Evolutionary conservation across 2,888 invertebrate species (phyloP), one percentile per base, ranked within the genome.

Genomic region (Heliconius charithonia): DNA sequence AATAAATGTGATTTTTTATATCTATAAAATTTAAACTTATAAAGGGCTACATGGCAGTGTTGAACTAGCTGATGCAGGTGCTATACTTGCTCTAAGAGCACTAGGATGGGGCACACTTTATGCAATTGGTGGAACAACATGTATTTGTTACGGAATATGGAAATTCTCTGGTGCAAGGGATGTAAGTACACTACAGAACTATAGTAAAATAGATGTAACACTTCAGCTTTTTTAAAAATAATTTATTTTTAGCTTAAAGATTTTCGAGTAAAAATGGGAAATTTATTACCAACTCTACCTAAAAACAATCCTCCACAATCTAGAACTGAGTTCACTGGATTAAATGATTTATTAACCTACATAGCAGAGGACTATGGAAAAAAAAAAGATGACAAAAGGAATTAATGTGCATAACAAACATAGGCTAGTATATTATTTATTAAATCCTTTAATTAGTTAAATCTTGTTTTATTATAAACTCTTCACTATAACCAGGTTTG

Each of bases 401-500:
- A 78, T 41, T 81, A 66, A 77, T 56, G 59, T 45, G 22, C 6
- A 27, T 45, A 10, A 37, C 29, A 65, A 41, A 67, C 2, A 67
- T 72, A 77, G 62, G 51, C 71, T 79, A 65, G 69, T 76, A 65
- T 19, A 22, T 45, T 62, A 77, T 79, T 81, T 79, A 80, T 80
- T 79, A 79, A 78, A 80, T 59, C 37, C 37, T 79, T 88, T 89
- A 91, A 83, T 89, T 90, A 79, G 89, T 85, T 85, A 97, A 96
- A 93, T 98, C 98, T 93, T 99, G 99, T 93, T 98, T 98, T 93
- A 97, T 97, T 79, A 98, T 88, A 92, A 96, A 97, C 93, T 99
- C 99, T 82, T 94, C 90, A 82, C 96, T 96, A 90, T 99, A 99
- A 13, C 95, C 96, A 13, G 93, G 94, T 22, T 96, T 96, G 79